phyloP scores from a whole-genome alignment of 2,888 invertebrate species.

The Euzophera pinguis region DNA sequence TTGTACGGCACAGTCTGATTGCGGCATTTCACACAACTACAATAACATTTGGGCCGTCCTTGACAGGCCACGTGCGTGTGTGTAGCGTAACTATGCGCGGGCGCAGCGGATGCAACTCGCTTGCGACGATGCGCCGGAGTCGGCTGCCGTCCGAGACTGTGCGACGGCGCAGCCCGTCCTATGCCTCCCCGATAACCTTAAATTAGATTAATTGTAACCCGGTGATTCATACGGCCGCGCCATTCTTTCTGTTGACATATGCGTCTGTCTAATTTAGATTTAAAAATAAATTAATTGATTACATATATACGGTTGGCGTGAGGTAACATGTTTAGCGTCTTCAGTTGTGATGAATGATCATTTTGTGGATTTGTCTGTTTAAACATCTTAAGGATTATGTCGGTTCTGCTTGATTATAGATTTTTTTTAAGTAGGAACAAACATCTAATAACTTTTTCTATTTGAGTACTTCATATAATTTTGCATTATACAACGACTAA shows the following conservation, averaged over 20 bases:
- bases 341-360: background rate
- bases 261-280: slow-evolving; percentile 59
- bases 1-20: slow-evolving; percentile 71
- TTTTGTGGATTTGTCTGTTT: background rate
- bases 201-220: slow-evolving; percentile 78
- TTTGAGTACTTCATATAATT: too few relatives aligned
- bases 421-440: too few relatives aligned
- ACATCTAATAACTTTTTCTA: too few relatives aligned
- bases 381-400: background rate
- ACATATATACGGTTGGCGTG: slow-evolving; percentile 19
- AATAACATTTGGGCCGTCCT: slow-evolving; percentile 46
- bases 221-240: slow-evolving; percentile 71
- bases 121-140: slow-evolving; percentile 49
- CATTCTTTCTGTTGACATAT: slow-evolving; percentile 67
- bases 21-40: slow-evolving; percentile 71
- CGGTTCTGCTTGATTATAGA: too few relatives aligned
- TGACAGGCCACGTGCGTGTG: slow-evolving; percentile 28
- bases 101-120: slow-evolving; percentile 30
- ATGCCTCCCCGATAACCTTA: slow-evolving; percentile 73
- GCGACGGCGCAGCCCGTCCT: slow-evolving; percentile 63
- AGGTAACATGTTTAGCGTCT: background rate
- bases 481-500: background rate
- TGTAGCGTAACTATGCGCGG: slow-evolving; percentile 27
- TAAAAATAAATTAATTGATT: slow-evolving; percentile 51
- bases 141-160: slow-evolving; percentile 66